Base-by-base conservation (phyloP, 2,888 invertebrate species). In the Pristionchus japonicus region DNA sequence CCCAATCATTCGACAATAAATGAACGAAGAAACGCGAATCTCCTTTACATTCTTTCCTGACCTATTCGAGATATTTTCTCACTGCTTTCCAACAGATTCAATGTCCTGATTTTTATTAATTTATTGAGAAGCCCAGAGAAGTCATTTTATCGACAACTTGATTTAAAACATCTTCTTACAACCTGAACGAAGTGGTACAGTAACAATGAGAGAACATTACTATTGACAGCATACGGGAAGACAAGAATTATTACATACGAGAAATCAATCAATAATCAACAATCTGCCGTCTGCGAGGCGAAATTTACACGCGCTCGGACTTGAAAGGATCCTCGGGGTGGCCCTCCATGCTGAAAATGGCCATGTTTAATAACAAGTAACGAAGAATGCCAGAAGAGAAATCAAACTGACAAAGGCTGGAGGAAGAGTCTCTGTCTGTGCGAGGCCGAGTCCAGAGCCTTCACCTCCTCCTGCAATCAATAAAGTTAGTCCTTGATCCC, bases 281-380 rank as follows among this genome's bases (percentile, higher is more conserved):
- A 82, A 40, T 47, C 6, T 70, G 40, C n/a, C 20, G 23, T 40
- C n/a, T 20, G 1, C 40, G 23, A 43, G 34, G 4, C 7, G 43
- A 40, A 13, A 23, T 80, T 87, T 87, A 89, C 43, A 77, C 43
- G 34, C 89, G 85, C 83, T 92, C 91, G 67, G 57, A 77, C 61
- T 85, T 89, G 88, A 91, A 91, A 0, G 91, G 87, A 61, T 91
- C 92, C 47, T 92, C 91, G 43, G 90, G 90, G 47, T 91, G 91
- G 20, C 91, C 91, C n/a, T 52, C 83, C 91, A 91, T 91, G 88
- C 91, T 92, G 90, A 88, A 92, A 90, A n/a, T n/a, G n/a, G n/a
- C n/a, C 7, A 40, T 40, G 0, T 0, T 15, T 20, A 82, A 23
- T 52, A 23, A 27, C 64, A 64, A 7, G 27, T 27, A 23, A 31